These are phyloP conservation scores for Beroe forskalii DNA, from an alignment of 37 sponge, comb jelly and placozoan species.

Conservation along the genomic window DNA sequence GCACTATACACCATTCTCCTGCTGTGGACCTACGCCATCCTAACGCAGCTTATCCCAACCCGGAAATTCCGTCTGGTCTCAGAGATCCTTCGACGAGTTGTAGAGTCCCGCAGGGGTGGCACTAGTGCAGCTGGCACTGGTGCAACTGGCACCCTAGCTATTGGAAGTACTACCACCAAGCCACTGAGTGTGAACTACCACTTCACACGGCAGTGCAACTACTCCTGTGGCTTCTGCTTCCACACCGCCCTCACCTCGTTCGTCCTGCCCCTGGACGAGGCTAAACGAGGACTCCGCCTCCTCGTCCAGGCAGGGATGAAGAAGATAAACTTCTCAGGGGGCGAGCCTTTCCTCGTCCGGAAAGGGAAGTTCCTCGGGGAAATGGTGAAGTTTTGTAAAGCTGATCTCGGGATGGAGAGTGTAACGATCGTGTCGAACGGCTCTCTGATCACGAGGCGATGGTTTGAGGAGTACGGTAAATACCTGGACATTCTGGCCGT, in stretches of 20 bases:
- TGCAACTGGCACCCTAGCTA: too few species aligned
- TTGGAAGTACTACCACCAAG: too few species aligned
- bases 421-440: conserved; percentile 79
- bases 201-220: conserved; percentile 79
- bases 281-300: conserved; percentile 72
- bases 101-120: too few species aligned
- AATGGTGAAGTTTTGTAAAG: conserved; percentile 73
- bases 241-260: conserved; percentile 79
- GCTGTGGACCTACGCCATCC: too few species aligned
- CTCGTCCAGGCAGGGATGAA: conserved; percentile 77
- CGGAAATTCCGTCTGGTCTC: too few species aligned
- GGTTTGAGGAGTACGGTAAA: conserved; percentile 77
- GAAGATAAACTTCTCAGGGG: conserved; percentile 79
- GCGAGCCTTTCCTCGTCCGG: conserved; percentile 73
- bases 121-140: too few species aligned
- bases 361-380: conserved; percentile 73
- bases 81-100: too few species aligned
- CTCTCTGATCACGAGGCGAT: conserved; percentile 74
- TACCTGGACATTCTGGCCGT: not conserved
- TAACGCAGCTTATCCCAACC: too few species aligned
- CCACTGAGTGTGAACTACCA: conserved; percentile 79
- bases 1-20: too few species aligned
- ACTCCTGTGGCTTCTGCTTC: conserved; percentile 75
- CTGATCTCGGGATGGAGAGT: conserved; percentile 69
- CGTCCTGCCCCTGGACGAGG: conserved; percentile 73